Evolutionary conservation across 2,113 vertebrate genomes (phyloP).

Genomic region (Thalassoma bifasciatum): DNA sequence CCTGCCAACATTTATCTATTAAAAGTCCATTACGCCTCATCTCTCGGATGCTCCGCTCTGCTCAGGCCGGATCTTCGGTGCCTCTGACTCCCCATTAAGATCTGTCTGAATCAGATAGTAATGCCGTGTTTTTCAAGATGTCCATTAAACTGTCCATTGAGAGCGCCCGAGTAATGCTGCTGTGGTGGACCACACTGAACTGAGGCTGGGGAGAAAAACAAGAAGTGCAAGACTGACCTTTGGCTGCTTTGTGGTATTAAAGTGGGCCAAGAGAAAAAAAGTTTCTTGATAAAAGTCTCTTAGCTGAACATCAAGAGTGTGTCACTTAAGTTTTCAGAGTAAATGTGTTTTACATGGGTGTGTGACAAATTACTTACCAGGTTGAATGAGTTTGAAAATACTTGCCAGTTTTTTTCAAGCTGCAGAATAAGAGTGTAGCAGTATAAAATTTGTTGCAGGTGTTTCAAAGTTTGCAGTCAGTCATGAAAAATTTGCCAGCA

Average conservation of each 20-base stretch:
- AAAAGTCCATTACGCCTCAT: conserved; percentile 70
- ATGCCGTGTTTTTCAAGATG: conserved; percentile 18
- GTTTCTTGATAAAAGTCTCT: background rate
- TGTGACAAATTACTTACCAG: too few relatives aligned
- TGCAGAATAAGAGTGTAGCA: too few relatives aligned
- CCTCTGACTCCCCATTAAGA: conserved; percentile 46
- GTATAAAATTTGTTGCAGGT: too few relatives aligned
- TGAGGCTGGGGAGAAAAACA: background rate
- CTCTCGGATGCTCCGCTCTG: conserved; percentile 15
- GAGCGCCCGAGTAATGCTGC: background rate
- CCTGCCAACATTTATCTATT: conserved; percentile 76
- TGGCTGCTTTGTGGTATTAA: background rate
- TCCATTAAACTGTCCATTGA: conserved; percentile 6
- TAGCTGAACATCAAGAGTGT: background rate
- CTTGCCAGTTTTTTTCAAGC: too few relatives aligned
- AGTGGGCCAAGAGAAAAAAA: background rate
- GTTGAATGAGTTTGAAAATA: too few relatives aligned
- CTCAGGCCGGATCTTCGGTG: conserved; percentile 47
- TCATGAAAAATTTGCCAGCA: too few relatives aligned
- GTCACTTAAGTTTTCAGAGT: background rate
- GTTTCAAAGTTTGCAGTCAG: too few relatives aligned
- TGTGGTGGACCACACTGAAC: conserved; percentile 4
- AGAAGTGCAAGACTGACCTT: background rate
- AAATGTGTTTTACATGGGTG: too few relatives aligned
- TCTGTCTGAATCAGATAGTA: conserved; percentile 46